Evolutionary conservation across 2,113 vertebrate species (phyloP), one percentile per base, ranked within the genome.

Genomic region (Periophthalmus modestus): DNA sequence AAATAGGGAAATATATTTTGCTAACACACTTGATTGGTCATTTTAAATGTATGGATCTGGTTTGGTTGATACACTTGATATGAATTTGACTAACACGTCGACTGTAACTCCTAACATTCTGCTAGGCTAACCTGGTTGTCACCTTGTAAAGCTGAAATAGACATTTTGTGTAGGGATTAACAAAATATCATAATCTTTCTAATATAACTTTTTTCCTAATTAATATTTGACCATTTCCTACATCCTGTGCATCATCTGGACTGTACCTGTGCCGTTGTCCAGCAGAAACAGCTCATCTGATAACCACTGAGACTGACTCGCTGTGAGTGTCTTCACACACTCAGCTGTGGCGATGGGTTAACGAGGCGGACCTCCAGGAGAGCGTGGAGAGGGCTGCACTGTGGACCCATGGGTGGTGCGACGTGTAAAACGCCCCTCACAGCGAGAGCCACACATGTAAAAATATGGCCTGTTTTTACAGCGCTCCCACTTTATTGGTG

Each of bases 361-460:
- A 93, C 90, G 84, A 92, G 88, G 87, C 85, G 76, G 67, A 79
- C 76, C 85, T 70, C n/a, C 79, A 73, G 75, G 76, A 75, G 77
- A 80, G 83, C 73, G 73, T 74, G 78, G 70, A 77, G 72, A 87
- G 82, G 79, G 79, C 74, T 69, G 79, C 82, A 80, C 80, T 82
- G 85, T 84, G 83, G 75, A 82, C 87, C 85, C 71, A 82, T 52
- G 89, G 82, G 91, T 82, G 63, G 84, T 85, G 84, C 87, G 89
- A 88, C 83, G 85, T 87, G 88, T 86, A 78, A 89, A 89, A 89
- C 78, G 88, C 72, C 66, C 79, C 66, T 28, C 86, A 87, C 89
- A 90, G 85, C 78, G 33, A 88, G 89, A 77, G 80, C 80, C 74
- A 66, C 85, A 88, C 86, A 89, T 89, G 82, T 89, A 82, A 86